Evolutionary conservation across 2,888 invertebrate genomes (phyloP), one percentile per base, ranked within the genome.

Genomic region (Limnephilus marmoratus): DNA sequence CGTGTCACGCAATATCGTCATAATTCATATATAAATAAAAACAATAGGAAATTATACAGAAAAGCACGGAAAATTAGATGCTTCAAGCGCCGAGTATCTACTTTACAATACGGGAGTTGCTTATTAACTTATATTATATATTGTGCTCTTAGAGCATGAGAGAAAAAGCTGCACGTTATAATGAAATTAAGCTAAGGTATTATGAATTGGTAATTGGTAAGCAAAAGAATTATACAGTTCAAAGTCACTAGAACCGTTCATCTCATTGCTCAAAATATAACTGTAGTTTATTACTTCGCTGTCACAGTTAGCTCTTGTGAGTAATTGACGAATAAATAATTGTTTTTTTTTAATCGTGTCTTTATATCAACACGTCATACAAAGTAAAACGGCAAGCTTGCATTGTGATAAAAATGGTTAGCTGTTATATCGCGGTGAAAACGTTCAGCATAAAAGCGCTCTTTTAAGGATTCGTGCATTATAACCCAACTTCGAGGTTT

Each of bases 1-100:
- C 29, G 45, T 12, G 29, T 31, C 80, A 91, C 49, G 91, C 49
- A 81, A 88, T 37, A 81, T 91, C 88, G 53, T 88, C 81, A 91
- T 34, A 37, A 85, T 31, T 29, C 89, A 90, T 3, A 34, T 53
- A 34, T 18, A 80, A 89, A 89, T 29, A 82, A 83, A 90, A 90
- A 90, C 90, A 85, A 90, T 85, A 81, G 88, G 80, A 34, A 80
- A 37, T 37, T 37, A 80, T 81, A 89, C 81, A 80, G 37, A 29
- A 89, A 85, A 86, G 45, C 53, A 41, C 11, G 82, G 41, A 81
- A 90, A 81, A 82, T 81, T 82, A 90, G 7, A 90, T 45, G 24
- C 37, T 53, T 18, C n/a, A 45, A 41, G 49, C 86, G 41, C 0
- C 18, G 34, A 15, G 18, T 41, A 31, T 31, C 31, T 31, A 37